Evolutionary conservation across 2,888 invertebrate genomes (phyloP).

Genomic region (Penaeus monodon): DNA sequence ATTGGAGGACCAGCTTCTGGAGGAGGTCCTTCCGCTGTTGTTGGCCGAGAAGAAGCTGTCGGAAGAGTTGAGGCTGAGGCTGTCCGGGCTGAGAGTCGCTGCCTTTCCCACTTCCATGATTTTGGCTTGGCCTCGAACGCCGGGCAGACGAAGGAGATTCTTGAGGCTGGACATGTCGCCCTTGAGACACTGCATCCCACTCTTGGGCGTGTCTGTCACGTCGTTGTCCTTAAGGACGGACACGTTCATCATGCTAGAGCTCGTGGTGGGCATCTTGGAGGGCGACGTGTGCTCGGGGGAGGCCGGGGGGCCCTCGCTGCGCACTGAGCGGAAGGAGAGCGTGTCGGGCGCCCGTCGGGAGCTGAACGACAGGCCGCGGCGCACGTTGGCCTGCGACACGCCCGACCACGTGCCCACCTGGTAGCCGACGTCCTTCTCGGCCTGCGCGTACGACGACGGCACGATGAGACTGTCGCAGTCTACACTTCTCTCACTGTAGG

Average conservation of each 20-base stretch:
- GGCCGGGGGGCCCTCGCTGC: conserved; percentile 39
- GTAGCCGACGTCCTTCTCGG: conserved; percentile 50
- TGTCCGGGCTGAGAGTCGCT: conserved; percentile 50
- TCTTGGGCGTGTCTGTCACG: background rate
- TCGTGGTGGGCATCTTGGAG: conserved; percentile 22
- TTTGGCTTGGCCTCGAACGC: conserved; percentile 56
- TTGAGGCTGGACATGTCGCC: conserved; percentile 53
- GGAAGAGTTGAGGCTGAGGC: conserved; percentile 61
- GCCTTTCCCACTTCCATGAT: conserved; percentile 21
- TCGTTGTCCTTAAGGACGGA: conserved; percentile 12
- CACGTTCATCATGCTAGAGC: conserved; percentile 33
- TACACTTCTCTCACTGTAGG: conserved; percentile 59
- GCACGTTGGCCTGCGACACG: conserved; percentile 56
- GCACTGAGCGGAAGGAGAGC: conserved; percentile 58
- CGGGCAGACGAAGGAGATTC: conserved; percentile 57
- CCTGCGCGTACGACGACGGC: conserved; percentile 41
- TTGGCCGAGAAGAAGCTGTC: conserved; percentile 60
- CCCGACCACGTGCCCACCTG: conserved; percentile 58
- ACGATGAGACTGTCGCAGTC: conserved; percentile 60
- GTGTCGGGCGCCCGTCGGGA: conserved; percentile 47
- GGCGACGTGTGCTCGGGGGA: background rate
- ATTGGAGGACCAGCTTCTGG: conserved; percentile 62
- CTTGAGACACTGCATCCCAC: conserved; percentile 19
- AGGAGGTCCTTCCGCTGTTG: conserved; percentile 60
- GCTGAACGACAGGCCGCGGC: conserved; percentile 60